Evolutionary conservation across 2,888 invertebrate genomes (phyloP).

Genomic region (Taphrorychus bicolor): DNA sequence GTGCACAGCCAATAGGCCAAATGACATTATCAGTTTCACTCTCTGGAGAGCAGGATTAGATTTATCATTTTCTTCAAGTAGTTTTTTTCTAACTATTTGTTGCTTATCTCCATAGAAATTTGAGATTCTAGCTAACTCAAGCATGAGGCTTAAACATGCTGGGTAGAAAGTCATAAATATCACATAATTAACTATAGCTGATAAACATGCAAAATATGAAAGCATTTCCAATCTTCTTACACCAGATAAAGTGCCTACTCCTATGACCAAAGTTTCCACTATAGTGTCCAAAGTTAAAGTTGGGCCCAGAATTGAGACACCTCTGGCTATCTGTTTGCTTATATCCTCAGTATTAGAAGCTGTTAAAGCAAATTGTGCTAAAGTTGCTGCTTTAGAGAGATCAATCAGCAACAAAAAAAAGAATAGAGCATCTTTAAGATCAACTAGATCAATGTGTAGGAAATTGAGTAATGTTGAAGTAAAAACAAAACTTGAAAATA

Average conservation of each 20-base stretch:
- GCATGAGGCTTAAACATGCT: conserved; percentile 86
- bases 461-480: conserved; percentile 90
- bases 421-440: conserved; percentile 91
- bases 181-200: conserved; percentile 88
- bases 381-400: conserved; percentile 85
- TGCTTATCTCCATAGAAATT: conserved; percentile 51
- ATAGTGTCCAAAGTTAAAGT: conserved; percentile 89
- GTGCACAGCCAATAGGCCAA: conserved; percentile 87
- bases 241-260: conserved; percentile 90
- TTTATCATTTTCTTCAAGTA: conserved; percentile 79
- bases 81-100: conserved; percentile 51
- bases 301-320: conserved; percentile 87
- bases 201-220: conserved; percentile 90
- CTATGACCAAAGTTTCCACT: conserved; percentile 87
- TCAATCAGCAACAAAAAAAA: conserved; percentile 91
- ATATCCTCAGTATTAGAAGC: conserved; percentile 84
- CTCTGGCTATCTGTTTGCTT: conserved; percentile 84
- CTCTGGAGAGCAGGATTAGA: conserved; percentile 92
- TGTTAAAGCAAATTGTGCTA: conserved; percentile 82
- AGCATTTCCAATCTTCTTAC: conserved; percentile 86
- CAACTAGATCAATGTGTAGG: conserved; percentile 82
- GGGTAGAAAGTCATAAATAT: conserved; percentile 96
- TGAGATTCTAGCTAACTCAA: conserved; percentile 69
- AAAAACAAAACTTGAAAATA: conserved; percentile 91
- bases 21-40: conserved; percentile 95